These are phyloP conservation scores for Parauchenoglanis ngamensis DNA, from an alignment of 2,797 vertebrate species.

Conservation along the genomic window DNA sequence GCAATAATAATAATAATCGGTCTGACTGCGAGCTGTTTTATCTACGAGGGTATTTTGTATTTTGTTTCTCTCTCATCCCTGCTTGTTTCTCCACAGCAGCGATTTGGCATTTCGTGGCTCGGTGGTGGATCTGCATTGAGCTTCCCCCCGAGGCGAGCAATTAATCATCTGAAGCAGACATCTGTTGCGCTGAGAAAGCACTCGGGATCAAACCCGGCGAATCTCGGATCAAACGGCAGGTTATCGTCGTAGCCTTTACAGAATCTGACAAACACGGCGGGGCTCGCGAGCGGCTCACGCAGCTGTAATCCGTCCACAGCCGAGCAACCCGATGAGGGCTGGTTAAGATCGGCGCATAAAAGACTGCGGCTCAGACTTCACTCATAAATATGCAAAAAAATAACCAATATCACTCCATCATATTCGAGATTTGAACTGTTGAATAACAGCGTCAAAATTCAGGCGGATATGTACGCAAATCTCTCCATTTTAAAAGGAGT, in stretches of 20 bases:
- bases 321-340: constrained; percentile 4
- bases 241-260: constrained; percentile 52
- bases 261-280: constrained; percentile 17
- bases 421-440: not conserved
- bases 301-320: constrained; percentile 5
- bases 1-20: not conserved
- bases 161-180: constrained; percentile 53
- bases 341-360: not conserved
- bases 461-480: not conserved
- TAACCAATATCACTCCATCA: too few species aligned
- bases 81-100: not conserved
- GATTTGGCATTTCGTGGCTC: constrained; percentile 39
- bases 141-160: constrained; percentile 39
- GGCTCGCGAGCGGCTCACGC: not conserved
- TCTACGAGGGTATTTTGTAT: not conserved
- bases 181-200: constrained; percentile 46
- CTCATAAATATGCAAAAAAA: not conserved
- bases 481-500: too few species aligned
- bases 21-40: not conserved
- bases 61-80: not conserved
- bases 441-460: not conserved
- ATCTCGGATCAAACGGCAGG: constrained; percentile 49
- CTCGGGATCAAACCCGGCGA: constrained; percentile 37
- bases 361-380: not conserved
- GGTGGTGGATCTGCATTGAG: constrained; percentile 21